Conservation (phyloP, 2,113 vertebrate genomes). For the Oryzias celebensis region DNA sequence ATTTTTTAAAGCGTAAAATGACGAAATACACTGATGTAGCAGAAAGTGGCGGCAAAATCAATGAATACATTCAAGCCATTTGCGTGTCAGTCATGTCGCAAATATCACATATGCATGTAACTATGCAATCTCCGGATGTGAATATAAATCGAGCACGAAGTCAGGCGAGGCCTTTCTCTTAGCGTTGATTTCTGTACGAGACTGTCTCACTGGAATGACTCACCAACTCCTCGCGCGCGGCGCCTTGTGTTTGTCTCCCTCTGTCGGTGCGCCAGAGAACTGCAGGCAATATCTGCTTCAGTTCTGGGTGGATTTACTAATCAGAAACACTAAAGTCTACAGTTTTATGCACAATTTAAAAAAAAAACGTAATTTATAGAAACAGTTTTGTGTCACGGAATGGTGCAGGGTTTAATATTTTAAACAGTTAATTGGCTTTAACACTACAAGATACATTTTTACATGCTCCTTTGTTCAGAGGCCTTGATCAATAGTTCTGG, state of each 20-base stretch:
- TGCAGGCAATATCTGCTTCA: conserved; percentile 14
- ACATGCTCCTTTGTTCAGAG: too few relatives aligned
- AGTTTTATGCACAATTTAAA: too few relatives aligned
- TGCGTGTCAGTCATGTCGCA: not conserved
- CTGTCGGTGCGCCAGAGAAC: conserved; percentile 26
- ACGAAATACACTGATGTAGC: not conserved
- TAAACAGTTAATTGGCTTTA: too few relatives aligned
- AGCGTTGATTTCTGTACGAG: conserved; percentile 44
- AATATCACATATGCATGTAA: not conserved
- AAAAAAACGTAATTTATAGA: too few relatives aligned
- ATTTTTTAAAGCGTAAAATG: not conserved
- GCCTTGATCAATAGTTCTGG: too few relatives aligned
- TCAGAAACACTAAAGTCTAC: too few relatives aligned
- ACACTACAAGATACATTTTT: too few relatives aligned
- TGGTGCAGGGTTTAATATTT: too few relatives aligned
- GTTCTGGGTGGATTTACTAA: too few relatives aligned
- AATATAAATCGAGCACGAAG: conserved; percentile 6
- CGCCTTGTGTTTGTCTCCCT: conserved; percentile 39
- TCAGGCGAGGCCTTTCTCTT: conserved; percentile 34
- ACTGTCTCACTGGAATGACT: conserved; percentile 55
- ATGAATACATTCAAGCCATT: not conserved
- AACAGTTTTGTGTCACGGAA: too few relatives aligned
- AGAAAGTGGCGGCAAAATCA: not conserved
- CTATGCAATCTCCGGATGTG: not conserved
- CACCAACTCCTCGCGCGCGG: conserved; percentile 30